Evolutionary conservation across 1,140 invertebrate genomes (phyloP), one percentile per base, ranked within the genome.

Genomic region (Drosophila insularis): DNA sequence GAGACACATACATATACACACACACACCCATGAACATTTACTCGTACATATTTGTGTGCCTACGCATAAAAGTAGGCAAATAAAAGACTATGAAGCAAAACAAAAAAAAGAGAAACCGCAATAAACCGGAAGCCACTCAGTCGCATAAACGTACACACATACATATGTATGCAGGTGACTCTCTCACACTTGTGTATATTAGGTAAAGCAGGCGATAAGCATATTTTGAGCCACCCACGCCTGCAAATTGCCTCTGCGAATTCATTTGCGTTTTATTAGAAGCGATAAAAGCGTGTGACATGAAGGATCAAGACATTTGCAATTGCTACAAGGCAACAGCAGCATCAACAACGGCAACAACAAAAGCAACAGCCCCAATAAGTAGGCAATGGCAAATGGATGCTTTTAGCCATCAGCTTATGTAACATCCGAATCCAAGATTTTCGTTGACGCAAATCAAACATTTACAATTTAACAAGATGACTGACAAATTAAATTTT

Each of bases 41-140:
- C 37, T 46, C 40, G 54, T 46, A 27, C 27, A 27, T 27, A 40
- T 70, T 68, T 87, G 87, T 80, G 82, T 82, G 84, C 67, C 62
- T 77, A 64, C 58, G 64, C 84, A 87, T 89, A 87, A 87, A 87
- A 85, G 59, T 86, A 78, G 78, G 71, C 80, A 84, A 76, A 84
- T 84, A 84, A 84, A 78, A 78, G 78, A 74, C 66, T 58, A 74
- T 50, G 43, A 21, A 50, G 43, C 8, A 50, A 50, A 21, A 5
- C 21, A 19, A 8, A 5, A 50, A 19, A 8, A 17, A 50, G 55
- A 78, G 55, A 78, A 82, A 77, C 72, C 84, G 76, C 82, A 87
- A 86, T 87, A 86, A 86, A 87, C 75, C 84, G 66, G 85, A 80
- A 80, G 69, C 63, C 77, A 77, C 59, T 50, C 56, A 66, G 37